These are phyloP conservation scores for Athetis lepigone DNA, from an alignment of 2,888 invertebrate genomes.

Conservation along the genomic window DNA sequence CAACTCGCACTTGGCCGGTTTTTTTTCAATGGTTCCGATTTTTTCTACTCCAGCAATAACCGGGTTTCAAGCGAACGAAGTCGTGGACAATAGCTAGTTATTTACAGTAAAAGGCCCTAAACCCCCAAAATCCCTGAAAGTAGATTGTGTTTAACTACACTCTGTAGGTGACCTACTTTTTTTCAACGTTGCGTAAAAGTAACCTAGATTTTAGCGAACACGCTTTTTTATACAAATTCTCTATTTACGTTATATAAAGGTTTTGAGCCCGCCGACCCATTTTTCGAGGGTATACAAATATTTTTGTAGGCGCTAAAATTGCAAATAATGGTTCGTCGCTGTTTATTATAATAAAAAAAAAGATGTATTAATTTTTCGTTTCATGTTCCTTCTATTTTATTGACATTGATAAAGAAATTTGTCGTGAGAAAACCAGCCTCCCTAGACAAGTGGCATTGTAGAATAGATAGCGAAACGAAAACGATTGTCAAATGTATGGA, in stretches of 20 bases:
- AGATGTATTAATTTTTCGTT: conserved; percentile 11
- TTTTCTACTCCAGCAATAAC: too few relatives aligned
- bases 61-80: too few relatives aligned
- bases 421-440: too few relatives aligned
- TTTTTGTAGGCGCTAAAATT: conserved; percentile 29
- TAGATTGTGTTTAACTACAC: conserved; percentile 26
- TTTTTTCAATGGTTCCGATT: too few relatives aligned
- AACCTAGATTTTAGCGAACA: conserved; percentile 23
- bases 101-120: too few relatives aligned
- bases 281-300: conserved; percentile 38
- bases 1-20: too few relatives aligned
- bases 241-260: conserved; percentile 22
- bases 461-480: too few relatives aligned
- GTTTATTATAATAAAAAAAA: conserved; percentile 35
- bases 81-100: too few relatives aligned
- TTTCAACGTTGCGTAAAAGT: conserved; percentile 17
- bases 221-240: conserved; percentile 21
- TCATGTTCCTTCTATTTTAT: too few relatives aligned
- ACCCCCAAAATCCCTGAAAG: conserved; percentile 21
- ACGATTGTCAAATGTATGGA: too few relatives aligned
- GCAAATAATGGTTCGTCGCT: conserved; percentile 24
- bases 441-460: too few relatives aligned
- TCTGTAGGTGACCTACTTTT: conserved; percentile 38
- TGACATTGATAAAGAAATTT: too few relatives aligned
- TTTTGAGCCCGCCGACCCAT: conserved; percentile 22